Base-by-base conservation (phyloP, 2,797 vertebrate genomes). In the Ctenopoma kingsleyae region DNA sequence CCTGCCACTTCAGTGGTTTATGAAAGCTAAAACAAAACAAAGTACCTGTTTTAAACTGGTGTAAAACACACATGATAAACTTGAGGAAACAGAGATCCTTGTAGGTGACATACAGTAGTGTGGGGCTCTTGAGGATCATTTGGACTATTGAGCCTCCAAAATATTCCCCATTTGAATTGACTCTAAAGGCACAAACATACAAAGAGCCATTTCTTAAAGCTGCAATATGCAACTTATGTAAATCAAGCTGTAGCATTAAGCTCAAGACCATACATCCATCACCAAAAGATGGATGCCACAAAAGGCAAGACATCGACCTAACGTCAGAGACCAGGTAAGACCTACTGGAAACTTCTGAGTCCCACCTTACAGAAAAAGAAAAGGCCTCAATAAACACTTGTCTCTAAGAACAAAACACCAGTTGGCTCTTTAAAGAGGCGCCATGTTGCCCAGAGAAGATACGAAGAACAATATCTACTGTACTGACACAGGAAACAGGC, bases 1-100 rank as follows among this genome's bases (percentile, higher is more conserved):
- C 55, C 70, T 67, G 76, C 64, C 55, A 69, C 61, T 22, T 68
- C 17, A 58, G 57, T 17, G 20, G 15, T 30, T 64, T 64, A 32
- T 53, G 27, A 48, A 48, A 63, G 59, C 48, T 32, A 30, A 11
- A 19, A 2, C 0, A 41, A 30, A 13, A 41, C 25, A 25, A 41
- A 16, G 22, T 41, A 16, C 40, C 53, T 40, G 53, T 8, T 70
- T 53, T 54, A 12, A 61, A n/a, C 43, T 53, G 20, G 20, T 11
- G 69, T 32, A 35, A 32, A 50, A 38, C 11, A 16, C 10, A 38
- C 35, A 11, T 12, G 9, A 36, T 11, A 11, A 47, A 23, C 32
- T 51, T 23, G 2, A 35, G 10, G 9, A 60, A 36, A 64, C 23
- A n/a, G 49, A 49, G 20, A 66, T 2, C 27, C 27, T 22, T 17